phyloP scores from a whole-genome alignment of 2,888 invertebrate species.

The Pseudoips prasinana region DNA sequence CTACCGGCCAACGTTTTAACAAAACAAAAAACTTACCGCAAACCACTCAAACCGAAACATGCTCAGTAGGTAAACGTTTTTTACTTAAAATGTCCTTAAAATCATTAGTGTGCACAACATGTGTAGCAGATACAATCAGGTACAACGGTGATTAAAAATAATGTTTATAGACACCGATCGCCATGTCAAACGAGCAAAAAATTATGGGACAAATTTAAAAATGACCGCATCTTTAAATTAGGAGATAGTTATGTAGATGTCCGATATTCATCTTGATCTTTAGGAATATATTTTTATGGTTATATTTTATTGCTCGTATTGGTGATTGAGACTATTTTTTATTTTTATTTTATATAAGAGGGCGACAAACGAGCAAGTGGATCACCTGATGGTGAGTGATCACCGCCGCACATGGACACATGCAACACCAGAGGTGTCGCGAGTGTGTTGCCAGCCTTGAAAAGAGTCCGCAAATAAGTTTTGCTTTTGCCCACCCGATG shows the following conservation, averaged over 20 bases:
- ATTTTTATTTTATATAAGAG: too few species aligned
- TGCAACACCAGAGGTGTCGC: too few species aligned
- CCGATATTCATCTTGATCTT: slow-evolving; percentile 7
- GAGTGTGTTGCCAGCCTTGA: too few species aligned
- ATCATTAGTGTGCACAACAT: slow-evolving; percentile 71
- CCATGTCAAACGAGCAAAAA: slow-evolving; percentile 44
- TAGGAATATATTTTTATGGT: too few species aligned
- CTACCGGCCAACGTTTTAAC: slow-evolving; percentile 1
- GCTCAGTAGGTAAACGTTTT: slow-evolving; percentile 33
- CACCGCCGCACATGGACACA: too few species aligned
- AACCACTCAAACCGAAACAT: slow-evolving; percentile 17
- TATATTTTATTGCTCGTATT: too few species aligned
- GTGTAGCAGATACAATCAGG: slow-evolving; percentile 68
- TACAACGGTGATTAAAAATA: slow-evolving; percentile 54
- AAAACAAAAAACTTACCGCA: slow-evolving; percentile 10
- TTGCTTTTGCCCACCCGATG: too few species aligned
- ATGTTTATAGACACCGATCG: slow-evolving; percentile 53
- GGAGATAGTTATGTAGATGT: slow-evolving; percentile 21
- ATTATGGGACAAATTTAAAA: slow-evolving; percentile 37
- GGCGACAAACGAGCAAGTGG: too few species aligned
- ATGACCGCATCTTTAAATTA: slow-evolving; percentile 43
- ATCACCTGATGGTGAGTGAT: too few species aligned
- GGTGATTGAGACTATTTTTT: too few species aligned
- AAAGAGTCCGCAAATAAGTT: too few species aligned
- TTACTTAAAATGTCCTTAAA: slow-evolving; percentile 48